Conservation (phyloP, 2,113 vertebrate species). For the Lethenteron camtschaticum region DNA sequence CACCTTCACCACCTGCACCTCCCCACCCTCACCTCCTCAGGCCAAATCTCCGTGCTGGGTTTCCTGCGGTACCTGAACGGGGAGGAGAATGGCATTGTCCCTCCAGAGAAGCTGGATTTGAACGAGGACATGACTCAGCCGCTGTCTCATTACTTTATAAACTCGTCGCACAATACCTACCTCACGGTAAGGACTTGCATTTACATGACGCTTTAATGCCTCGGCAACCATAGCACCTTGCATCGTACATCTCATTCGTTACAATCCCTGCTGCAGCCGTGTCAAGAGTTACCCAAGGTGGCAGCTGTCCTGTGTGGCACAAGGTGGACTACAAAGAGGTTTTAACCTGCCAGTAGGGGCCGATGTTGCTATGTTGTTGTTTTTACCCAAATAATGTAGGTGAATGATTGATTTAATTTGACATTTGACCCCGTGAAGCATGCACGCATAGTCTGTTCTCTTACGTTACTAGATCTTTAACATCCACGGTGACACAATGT, state of each 20-base stretch:
- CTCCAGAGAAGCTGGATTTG: slow-evolving; percentile 89
- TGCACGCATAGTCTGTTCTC: too few species aligned
- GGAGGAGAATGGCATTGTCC: slow-evolving; percentile 84
- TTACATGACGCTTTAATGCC: background rate
- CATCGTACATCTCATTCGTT: background rate
- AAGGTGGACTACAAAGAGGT: too few species aligned
- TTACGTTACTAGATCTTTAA: too few species aligned
- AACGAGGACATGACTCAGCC: slow-evolving; percentile 94
- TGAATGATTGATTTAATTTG: too few species aligned
- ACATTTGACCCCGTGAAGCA: too few species aligned
- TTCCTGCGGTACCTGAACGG: slow-evolving; percentile 66
- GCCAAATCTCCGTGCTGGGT: slow-evolving; percentile 84
- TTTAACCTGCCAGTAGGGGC: too few species aligned
- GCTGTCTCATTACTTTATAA: slow-evolving; percentile 92
- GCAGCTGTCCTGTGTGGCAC: background rate
- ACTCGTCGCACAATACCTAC: slow-evolving; percentile 95
- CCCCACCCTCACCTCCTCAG: slow-evolving; percentile 19
- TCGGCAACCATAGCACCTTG: background rate
- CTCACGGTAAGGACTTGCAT: slow-evolving; percentile 48
- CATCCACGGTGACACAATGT: too few species aligned
- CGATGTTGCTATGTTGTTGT: too few species aligned
- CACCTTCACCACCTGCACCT: slow-evolving; percentile 5
- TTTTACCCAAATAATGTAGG: too few species aligned
- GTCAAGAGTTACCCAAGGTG: background rate
- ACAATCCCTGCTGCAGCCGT: background rate